Conservation (phyloP, 2,113 vertebrate species). For the Ramphastos sulfuratus region DNA sequence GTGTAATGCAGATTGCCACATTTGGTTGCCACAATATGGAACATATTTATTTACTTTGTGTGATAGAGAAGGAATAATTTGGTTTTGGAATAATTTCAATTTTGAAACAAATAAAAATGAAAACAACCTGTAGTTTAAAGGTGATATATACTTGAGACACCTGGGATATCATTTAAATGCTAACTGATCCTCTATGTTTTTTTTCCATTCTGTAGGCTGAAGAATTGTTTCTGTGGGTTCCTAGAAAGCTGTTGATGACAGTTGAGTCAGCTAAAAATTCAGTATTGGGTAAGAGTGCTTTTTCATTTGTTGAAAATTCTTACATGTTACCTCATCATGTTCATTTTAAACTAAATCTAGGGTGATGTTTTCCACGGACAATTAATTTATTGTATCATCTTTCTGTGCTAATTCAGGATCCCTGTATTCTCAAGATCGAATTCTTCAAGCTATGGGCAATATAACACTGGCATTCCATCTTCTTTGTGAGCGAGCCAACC, state of each 20-base stretch:
- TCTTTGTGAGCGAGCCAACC: constrained; percentile 89
- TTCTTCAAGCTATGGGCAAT: constrained; percentile 98
- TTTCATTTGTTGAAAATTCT: not conserved
- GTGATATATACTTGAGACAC: not conserved
- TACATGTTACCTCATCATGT: not conserved
- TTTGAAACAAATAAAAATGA: not conserved
- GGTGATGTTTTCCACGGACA: not conserved
- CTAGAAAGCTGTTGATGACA: constrained; percentile 95
- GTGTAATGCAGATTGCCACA: not conserved
- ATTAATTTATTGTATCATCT: not conserved
- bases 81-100: not conserved
- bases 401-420: constrained; percentile 81
- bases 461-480: constrained; percentile 95
- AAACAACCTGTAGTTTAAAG: not conserved
- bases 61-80: not conserved
- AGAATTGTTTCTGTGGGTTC: constrained; percentile 97
- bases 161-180: not conserved
- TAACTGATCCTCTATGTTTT: not conserved
- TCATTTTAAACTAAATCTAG: not conserved
- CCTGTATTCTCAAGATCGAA: constrained; percentile 92
- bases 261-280: constrained; percentile 97
- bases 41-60: not conserved
- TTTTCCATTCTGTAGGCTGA: constrained; percentile 82
- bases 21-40: not conserved
- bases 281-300: constrained; percentile 84